A percentile compares a stretch with the other conserved stretches of the same genome.
These are phyloP conservation scores for Phoeniculus purpureus DNA, from an alignment of 2,797 vertebrate species.

Conservation along the genomic window DNA sequence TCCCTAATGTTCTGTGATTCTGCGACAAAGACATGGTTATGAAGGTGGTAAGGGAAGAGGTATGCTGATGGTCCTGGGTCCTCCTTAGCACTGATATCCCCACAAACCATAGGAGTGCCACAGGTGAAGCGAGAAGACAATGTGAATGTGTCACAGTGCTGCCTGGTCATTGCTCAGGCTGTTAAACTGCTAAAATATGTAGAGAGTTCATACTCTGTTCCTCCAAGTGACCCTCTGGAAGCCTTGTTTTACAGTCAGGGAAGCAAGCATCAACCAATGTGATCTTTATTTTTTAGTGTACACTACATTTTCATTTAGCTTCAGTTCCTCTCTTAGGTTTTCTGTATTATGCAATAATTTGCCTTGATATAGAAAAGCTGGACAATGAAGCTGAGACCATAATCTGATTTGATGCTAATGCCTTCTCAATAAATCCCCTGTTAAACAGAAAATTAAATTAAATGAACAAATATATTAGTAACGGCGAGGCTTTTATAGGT, in stretches of 20 bases:
- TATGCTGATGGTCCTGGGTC: not conserved
- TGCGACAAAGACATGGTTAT: not conserved
- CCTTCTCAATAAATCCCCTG: not conserved
- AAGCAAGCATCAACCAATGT: not conserved
- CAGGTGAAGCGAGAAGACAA: not conserved
- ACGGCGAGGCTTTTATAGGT: not conserved
- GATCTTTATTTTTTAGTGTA: not conserved
- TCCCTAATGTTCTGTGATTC: too few relatives aligned
- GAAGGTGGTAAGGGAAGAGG: not conserved
- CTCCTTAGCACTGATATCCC: not conserved
- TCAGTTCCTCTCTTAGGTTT: not conserved
- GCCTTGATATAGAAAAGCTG: not conserved
- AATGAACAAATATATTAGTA: constrained; percentile 6
- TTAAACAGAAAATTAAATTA: constrained; percentile 1
- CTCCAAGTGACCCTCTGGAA: not conserved
- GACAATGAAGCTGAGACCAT: not conserved
- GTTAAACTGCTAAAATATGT: not conserved
- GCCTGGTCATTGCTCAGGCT: not conserved
- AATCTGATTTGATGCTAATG: not conserved
- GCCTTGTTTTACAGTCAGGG: not conserved
- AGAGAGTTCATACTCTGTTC: not conserved
- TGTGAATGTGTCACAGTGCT: accelerated
- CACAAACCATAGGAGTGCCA: not conserved
- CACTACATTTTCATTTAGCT: not conserved
- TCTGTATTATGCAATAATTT: not conserved